Conservation (phyloP, 2,888 invertebrate genomes). For the Ernsta delagoae region DNA sequence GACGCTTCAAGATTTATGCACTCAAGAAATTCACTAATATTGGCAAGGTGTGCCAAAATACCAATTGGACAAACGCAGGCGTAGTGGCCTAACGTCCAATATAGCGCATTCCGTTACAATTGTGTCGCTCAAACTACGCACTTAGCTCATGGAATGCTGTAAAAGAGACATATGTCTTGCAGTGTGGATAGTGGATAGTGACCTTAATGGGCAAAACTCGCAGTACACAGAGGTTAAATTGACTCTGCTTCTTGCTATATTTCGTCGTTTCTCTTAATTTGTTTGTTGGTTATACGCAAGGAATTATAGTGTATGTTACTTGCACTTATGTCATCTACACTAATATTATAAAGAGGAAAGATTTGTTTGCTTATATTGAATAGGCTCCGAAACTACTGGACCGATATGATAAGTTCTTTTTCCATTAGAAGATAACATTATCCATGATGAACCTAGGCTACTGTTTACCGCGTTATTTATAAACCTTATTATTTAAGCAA, state of each 20-base stretch:
- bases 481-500: too few species aligned
- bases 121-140: not conserved
- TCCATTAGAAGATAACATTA: too few species aligned
- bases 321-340: too few species aligned
- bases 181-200: not conserved
- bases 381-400: too few species aligned
- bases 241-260: not conserved
- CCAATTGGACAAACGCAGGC: not conserved
- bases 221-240: not conserved
- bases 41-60: not conserved
- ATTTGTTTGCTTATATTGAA: too few species aligned
- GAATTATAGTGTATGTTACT: too few species aligned
- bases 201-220: constrained; percentile 1
- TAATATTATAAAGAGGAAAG: too few species aligned
- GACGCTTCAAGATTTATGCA: constrained; percentile 3
- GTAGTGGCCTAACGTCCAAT: not conserved
- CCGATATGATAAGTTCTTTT: too few species aligned
- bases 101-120: not conserved
- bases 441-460: too few species aligned
- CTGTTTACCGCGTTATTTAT: too few species aligned
- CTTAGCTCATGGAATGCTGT: not conserved
- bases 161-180: not conserved
- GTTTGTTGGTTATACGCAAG: too few species aligned
- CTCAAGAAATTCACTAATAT: not conserved
- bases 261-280: not conserved